Conservation (phyloP, 2,113 vertebrate species). For the Centropristis striata region DNA sequence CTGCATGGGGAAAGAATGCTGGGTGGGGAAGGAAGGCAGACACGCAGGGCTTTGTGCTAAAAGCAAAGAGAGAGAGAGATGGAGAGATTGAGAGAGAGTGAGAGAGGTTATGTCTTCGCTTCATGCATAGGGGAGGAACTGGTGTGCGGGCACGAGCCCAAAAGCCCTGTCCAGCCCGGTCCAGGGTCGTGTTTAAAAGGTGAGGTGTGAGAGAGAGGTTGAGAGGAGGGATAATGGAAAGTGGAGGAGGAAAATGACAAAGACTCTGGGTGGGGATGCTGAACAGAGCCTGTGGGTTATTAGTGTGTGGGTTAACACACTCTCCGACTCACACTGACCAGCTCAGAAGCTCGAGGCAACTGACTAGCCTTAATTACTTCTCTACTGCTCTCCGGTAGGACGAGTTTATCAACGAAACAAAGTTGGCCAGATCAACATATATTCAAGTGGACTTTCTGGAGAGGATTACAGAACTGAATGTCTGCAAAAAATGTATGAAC, state of each 20-base stretch:
- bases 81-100: slow-evolving; percentile 55
- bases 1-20: slow-evolving; percentile 91
- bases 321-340: slow-evolving; percentile 50
- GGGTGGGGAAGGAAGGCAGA: slow-evolving; percentile 92
- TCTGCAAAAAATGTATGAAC: background rate
- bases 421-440: slow-evolving; percentile 29
- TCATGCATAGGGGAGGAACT: slow-evolving; percentile 63
- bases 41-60: slow-evolving; percentile 88
- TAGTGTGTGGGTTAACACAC: slow-evolving; percentile 54
- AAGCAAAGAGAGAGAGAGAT: slow-evolving; percentile 83
- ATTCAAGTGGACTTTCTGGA: slow-evolving; percentile 28
- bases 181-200: slow-evolving; percentile 61
- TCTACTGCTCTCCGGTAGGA: slow-evolving; percentile 35
- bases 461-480: background rate
- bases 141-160: slow-evolving; percentile 55
- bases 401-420: slow-evolving; percentile 29
- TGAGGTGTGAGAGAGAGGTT: slow-evolving; percentile 54
- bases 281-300: slow-evolving; percentile 55
- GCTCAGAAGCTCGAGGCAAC: slow-evolving; percentile 39
- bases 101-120: slow-evolving; percentile 64
- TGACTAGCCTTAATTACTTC: slow-evolving; percentile 15
- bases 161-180: slow-evolving; percentile 48
- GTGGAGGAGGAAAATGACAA: slow-evolving; percentile 80
- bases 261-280: slow-evolving; percentile 68
- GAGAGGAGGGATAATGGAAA: slow-evolving; percentile 67